Evolutionary conservation across 2,797 vertebrate genomes (phyloP).

Genomic region (Allenopithecus nigroviridis): DNA sequence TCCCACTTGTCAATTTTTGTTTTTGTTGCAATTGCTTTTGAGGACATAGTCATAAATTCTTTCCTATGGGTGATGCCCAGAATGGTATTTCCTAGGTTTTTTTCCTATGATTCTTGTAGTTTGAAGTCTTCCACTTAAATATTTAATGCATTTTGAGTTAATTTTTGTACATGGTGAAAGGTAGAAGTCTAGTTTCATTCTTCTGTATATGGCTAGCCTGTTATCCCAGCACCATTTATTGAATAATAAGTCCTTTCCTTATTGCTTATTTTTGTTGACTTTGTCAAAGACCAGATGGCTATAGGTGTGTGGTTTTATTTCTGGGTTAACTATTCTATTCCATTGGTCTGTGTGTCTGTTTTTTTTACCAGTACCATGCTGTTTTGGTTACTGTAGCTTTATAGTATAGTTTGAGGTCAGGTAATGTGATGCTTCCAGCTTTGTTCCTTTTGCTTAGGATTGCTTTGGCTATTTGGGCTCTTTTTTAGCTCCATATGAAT

Average conservation of each 20-base stretch:
- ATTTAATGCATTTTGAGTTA: neutral
- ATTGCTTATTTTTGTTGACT: neutral
- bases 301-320: neutral
- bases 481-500: neutral
- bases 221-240: neutral
- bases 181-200: neutral
- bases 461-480: neutral
- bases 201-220: neutral
- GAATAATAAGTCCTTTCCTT: neutral
- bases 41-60: neutral
- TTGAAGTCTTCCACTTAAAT: neutral
- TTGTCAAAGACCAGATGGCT: neutral
- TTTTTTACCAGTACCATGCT: neutral
- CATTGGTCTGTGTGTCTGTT: neutral
- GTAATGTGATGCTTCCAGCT: neutral
- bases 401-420: neutral
- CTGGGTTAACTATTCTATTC: neutral
- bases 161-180: neutral
- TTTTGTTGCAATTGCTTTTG: neutral
- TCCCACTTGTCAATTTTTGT: neutral
- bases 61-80: neutral
- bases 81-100: neutral
- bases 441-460: neutral
- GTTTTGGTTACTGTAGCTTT: neutral
- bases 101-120: neutral